A percentile compares a stretch with the other conserved stretches of the same genome.
These are phyloP conservation scores for Eupithecia abbreviata DNA, from an alignment of 2,888 invertebrate genomes.

Conservation along the genomic window DNA sequence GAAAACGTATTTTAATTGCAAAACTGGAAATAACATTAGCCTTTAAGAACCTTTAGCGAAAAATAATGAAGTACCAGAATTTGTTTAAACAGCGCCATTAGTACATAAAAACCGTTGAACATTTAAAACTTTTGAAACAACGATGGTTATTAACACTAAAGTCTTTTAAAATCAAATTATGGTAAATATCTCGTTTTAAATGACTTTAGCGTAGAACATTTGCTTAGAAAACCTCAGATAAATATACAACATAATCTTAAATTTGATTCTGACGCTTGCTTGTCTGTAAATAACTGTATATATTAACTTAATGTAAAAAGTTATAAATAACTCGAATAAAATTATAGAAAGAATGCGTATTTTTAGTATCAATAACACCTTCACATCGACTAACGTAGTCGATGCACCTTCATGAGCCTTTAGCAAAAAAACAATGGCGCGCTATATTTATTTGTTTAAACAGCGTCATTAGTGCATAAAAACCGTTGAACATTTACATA, in stretches of 20 bases:
- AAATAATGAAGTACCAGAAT: not conserved
- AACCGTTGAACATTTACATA: not conserved
- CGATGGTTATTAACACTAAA: no score
- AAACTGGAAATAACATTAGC: not conserved
- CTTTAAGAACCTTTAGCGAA: not conserved
- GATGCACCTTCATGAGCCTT: not conserved
- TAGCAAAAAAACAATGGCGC: not conserved
- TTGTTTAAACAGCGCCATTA: not conserved
- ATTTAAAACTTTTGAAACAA: no score
- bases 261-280: no score
- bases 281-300: not conserved
- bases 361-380: not conserved
- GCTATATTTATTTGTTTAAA: not conserved
- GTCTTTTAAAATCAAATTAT: no score
- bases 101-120: not conserved
- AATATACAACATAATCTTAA: no score
- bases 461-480: not conserved
- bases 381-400: no score
- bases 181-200: no score
- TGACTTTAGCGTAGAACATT: no score
- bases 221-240: no score
- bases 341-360: not conserved
- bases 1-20: not conserved
- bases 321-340: not conserved
- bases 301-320: not conserved